Evolutionary conservation across 2,888 invertebrate species (phyloP), one percentile per base, ranked within the genome.

Genomic region (Rhamnusium bicolor): DNA sequence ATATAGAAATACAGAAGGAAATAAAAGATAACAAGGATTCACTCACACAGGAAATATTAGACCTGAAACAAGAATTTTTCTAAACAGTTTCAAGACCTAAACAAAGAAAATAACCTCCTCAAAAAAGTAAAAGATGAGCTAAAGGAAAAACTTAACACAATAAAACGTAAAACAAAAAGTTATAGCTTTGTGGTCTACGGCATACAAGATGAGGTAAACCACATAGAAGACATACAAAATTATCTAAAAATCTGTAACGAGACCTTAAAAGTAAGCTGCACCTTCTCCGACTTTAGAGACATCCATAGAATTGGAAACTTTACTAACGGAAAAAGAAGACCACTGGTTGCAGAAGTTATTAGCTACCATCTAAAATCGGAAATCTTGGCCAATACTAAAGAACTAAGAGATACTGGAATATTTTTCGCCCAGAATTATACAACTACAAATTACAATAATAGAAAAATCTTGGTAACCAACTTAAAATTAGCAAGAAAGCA

Each of bases 301-400:
- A 62, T 21, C 14, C 14, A 63, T 24, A 49, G 62, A 24, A 63
- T 63, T 63, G 62, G 62, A 2, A 21, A n/a, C 1, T 19, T 47
- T 7, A 47, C 3, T 8, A n/a, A 62, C 7, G 62, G 21, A 7
- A 62, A 62, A n/a, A n/a, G 18, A 7, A 27, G 62, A 0, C 62
- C 47, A 62, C 21, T 62, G 7, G 49, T 47, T 14, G 14, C 21
- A 47, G 62, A 63, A 19, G 62, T 63, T 18, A 12, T 63, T 8
- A 63, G 46, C 24, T 47, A 63, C 49, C 24, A 63, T 47, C 62
- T 63, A 14, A 63, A 63, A 49, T 12, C 21, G 10, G 18, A 63
- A 63, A 49, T 19, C 7, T 0, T 63, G 24, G 24, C 12, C 18
- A 21, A 16, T 12, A 21, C 62, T 24, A 49, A 49, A 24, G 14